phyloP scores from a whole-genome alignment of 2,113 vertebrate species.

The Sardina pilchardus region DNA sequence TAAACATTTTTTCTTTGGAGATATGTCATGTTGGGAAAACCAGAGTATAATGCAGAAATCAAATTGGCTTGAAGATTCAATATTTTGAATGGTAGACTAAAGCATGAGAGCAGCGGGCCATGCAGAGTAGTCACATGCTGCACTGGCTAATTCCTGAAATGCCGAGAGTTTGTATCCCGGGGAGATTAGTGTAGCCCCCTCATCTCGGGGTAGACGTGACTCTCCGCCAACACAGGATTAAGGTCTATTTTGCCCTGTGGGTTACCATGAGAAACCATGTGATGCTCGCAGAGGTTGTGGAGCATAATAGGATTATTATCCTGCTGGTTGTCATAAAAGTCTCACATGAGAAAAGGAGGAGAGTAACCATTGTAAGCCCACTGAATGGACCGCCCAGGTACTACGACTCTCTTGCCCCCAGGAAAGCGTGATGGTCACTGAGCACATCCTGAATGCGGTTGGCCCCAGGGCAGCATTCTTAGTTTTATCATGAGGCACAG shows the following conservation, averaged over 20 bases:
- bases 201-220: conserved; percentile 45
- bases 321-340: conserved; percentile 40
- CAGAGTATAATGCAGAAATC: neutral
- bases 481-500: neutral
- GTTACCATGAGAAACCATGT: conserved; percentile 63
- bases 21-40: neutral
- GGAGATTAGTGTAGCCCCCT: conserved; percentile 55
- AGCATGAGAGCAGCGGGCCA: conserved; percentile 35
- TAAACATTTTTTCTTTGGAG: neutral
- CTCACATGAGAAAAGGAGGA: conserved; percentile 43
- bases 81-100: conserved; percentile 37
- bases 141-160: conserved; percentile 71
- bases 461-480: neutral
- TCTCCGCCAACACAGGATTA: conserved; percentile 55
- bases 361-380: neutral
- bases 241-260: conserved; percentile 42
- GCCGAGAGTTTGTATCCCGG: conserved; percentile 55
- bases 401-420: neutral
- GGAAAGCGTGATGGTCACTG: neutral
- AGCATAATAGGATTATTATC: conserved; percentile 73
- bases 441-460: neutral
- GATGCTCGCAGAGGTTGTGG: conserved; percentile 50
- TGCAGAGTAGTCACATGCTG: conserved; percentile 71
- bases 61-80: neutral
- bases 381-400: conserved; percentile 23